A percentile compares a stretch with the other conserved stretches of the same genome.
Evolutionary conservation across 2,113 vertebrate genomes (phyloP).

Genomic region (Pholis gunnellus): DNA sequence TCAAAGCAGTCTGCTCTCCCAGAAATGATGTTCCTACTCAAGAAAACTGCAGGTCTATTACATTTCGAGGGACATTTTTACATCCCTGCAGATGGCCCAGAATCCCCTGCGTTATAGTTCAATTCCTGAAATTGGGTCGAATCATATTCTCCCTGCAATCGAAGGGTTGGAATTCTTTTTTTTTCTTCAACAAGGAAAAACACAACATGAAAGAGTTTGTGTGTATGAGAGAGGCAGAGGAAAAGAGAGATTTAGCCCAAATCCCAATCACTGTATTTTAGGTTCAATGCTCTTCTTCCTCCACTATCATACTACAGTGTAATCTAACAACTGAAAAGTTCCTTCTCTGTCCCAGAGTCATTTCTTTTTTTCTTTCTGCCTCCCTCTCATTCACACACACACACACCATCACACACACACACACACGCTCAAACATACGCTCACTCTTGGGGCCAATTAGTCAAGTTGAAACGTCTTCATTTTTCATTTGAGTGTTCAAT

Average conservation of each 20-base stretch:
- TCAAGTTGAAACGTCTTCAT: conserved; percentile 90
- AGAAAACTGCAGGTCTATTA: no score
- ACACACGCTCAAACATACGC: conserved; percentile 51
- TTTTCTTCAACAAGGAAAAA: background rate
- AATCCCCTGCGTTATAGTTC: no score
- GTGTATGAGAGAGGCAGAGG: no score
- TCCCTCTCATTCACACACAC: conserved; percentile 7
- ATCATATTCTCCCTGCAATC: no score
- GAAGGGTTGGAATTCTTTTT: background rate
- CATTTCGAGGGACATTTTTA: no score
- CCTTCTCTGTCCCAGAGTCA: conserved; percentile 34
- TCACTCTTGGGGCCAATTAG: conserved; percentile 87
- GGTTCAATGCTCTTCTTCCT: background rate
- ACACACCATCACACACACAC: conserved; percentile 31
- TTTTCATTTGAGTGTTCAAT: conserved; percentile 89
- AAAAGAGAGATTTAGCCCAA: background rate
- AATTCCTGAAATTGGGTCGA: no score
- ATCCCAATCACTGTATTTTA: background rate
- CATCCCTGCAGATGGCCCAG: no score
- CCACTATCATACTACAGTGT: background rate
- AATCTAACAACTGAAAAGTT: conserved; percentile 27
- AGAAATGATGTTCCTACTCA: no score
- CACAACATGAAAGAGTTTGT: background rate
- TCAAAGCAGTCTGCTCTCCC: no score
- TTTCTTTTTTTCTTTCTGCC: background rate